Evolutionary conservation across 1,140 invertebrate genomes (phyloP), one percentile per base, ranked within the genome.

Genomic region (Solen grandis): DNA sequence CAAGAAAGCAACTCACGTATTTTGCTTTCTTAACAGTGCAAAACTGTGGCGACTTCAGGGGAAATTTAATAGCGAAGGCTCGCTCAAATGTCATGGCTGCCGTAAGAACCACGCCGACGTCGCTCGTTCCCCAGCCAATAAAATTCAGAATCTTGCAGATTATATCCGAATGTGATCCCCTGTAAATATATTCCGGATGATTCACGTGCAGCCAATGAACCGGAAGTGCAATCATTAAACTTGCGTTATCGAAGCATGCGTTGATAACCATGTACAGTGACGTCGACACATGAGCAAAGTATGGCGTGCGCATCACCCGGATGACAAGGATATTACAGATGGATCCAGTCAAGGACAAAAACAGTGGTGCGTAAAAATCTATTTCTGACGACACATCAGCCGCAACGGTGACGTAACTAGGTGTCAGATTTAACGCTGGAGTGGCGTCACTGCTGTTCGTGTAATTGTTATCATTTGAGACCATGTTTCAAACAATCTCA

Each of bases 1-100:
- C 35, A 13, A 87, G 50, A 10, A 79, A 19, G 25, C 79, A 0
- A 14, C 62, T 85, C 2, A 83, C 83, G n/a, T 73, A 55, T 36
- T 85, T 87, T 19, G 86, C 88, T 41, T 85, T 70, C 29, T 79
- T 81, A 10, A 78, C 63, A 29, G 85, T 86, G 65, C 87, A 88
- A 75, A 86, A 80, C 2, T 54, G 66, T 19, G 62, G 46, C 1
- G 87, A 83, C 62, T 86, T 83, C 10, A 89, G 62, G 10, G 87
- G 88, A 55, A 87, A 88, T 25, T 74, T 74, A 16, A 90, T 82
- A 10, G 88, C 88, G 0, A 90, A 50, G 14, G 85, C 85, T 19
- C 88, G 70, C 50, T 90, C 88, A 0, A 86, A 73, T 29, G 87
- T 88, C 88, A 90, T 90, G 50, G 85, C 88, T 14, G 84, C 85